These are phyloP conservation scores for Polydrusus pterygomalis DNA, from an alignment of 2,888 invertebrate species.

Conservation along the genomic window DNA sequence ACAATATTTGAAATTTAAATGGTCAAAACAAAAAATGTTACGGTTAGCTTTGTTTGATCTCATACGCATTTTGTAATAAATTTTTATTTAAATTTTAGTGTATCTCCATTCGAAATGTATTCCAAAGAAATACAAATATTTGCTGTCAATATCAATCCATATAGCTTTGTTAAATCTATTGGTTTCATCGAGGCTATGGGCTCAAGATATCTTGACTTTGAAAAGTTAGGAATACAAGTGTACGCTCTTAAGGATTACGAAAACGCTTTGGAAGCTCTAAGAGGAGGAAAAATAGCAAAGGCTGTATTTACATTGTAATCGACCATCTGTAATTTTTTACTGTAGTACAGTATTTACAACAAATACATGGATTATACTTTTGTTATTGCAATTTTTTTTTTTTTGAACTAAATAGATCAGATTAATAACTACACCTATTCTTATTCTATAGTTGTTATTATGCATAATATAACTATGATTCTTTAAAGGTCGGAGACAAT, in stretches of 20 bases:
- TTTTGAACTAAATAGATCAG: no score
- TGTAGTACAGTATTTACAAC: not conserved
- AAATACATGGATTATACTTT: not conserved
- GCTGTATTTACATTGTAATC: slow-evolving; percentile 75
- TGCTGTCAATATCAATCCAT: slow-evolving; percentile 82
- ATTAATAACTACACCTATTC: no score
- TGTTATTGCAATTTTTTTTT: not conserved
- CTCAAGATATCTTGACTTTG: slow-evolving; percentile 76
- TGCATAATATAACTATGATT: no score
- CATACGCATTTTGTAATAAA: not conserved
- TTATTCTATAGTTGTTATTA: no score
- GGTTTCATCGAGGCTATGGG: slow-evolving; percentile 79
- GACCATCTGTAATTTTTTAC: not conserved
- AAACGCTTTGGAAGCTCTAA: slow-evolving; percentile 74
- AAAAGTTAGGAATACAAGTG: slow-evolving; percentile 76
- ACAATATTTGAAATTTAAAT: no score
- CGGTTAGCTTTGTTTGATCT: no score
- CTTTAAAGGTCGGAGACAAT: no score
- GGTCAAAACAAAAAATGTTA: no score
- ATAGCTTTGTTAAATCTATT: slow-evolving; percentile 79
- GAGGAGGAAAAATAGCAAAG: slow-evolving; percentile 76
- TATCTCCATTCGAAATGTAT: slow-evolving; percentile 77
- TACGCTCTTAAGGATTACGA: slow-evolving; percentile 75
- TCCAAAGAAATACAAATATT: slow-evolving; percentile 79
- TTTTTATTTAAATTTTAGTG: slow-evolving; percentile 67